Evolutionary conservation across 92 coral and sea anemone genomes (phyloP), one percentile per base, ranked within the genome.

Genomic region (Siderastrea radians): DNA sequence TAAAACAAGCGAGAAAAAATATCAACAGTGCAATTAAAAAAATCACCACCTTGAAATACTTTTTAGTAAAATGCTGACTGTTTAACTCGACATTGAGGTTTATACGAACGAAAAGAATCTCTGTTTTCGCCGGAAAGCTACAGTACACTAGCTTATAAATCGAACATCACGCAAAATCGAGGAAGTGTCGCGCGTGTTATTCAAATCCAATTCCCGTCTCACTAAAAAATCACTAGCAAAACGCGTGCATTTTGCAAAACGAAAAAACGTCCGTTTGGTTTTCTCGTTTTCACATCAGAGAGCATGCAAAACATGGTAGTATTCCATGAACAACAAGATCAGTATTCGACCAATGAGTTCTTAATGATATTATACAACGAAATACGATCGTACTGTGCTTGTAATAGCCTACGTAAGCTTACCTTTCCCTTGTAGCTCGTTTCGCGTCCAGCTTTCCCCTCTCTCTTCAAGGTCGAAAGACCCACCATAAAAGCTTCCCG

Each of bases 401-500:
- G 16, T 19, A 58, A 72, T 14, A 47, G 44, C 69, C 67, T 43
- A 9, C 26, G 16, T 19, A 49, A 6, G 70, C 76, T 61, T 85
- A 90, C 99, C 99, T 97, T 97, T 97, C 50, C 83, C 87, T 74
- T 90, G 94, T 16, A 97, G 98, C 48, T 95, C 94, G 54, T 87
- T 90, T 50, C 92, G 88, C 6, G 99, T 94, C 99, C 99, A 97
- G 16, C 94, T 91, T 89, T 97, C 97, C 7, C 98, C 96, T 51
- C 98, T 96, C 62, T 97, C 99, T 84, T 97, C 99, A 5, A 97
- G 95, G 91, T 97, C 99, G 90, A 97, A 97, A 64, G 99, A 97
- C 1, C 98, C 99, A 49, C 98, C 95, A 87, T 92, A 97, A 67
- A 97, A 85, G 59, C 98, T 95, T 1, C 98, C 98, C 71, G 99